Evolutionary conservation across 1,140 invertebrate genomes (phyloP), one percentile per base, ranked within the genome.

Genomic region (Drosophila orosa): DNA sequence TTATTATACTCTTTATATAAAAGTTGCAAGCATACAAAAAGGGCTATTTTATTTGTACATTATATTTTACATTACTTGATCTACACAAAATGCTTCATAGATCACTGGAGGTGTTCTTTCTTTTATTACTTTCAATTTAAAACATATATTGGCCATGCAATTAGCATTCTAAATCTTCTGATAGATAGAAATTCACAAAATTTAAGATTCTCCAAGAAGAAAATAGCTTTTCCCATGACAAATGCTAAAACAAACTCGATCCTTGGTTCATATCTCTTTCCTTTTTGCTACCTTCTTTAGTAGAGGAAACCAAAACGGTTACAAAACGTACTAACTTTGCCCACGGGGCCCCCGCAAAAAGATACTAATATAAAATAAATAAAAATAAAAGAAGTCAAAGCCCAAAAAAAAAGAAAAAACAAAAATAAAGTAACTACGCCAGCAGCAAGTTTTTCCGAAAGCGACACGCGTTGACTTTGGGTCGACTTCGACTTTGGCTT

Each of bases 401-500:
- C 31, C 15, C n/a, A 39, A 27, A 68, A 65, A 72, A 75, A 33
- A 48, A 12, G 5, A 40, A 31, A 31, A 2, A 2, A 50, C 25
- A 52, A 35, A 35, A 54, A 54, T 35, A 10, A 55, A 35, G 31
- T 22, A 57, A 78, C 73, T 62, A 37, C 31, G 63, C 67, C 52
- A 68, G 82, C 71, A 68, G 75, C 61, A 56, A 87, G 75, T 66
- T 83, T 84, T 86, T 72, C 83, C 76, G 72, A 87, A 75, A 63
- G 57, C 75, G 83, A 86, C 83, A 87, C 83, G 83, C 71, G 83
- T 87, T 81, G 73, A 81, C 80, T 84, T 84, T 84, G 76, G 76
- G 66, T 52, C 37, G 33, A 25, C 31, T 50, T 48, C 45, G 45
- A 31, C 25, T 29, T 50, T n/a, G 47, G 44, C 57, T 55, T 50